Evolutionary conservation across 2,797 vertebrate species (phyloP), one percentile per base, ranked within the genome.

Genomic region (Brachymystax lenok): DNA sequence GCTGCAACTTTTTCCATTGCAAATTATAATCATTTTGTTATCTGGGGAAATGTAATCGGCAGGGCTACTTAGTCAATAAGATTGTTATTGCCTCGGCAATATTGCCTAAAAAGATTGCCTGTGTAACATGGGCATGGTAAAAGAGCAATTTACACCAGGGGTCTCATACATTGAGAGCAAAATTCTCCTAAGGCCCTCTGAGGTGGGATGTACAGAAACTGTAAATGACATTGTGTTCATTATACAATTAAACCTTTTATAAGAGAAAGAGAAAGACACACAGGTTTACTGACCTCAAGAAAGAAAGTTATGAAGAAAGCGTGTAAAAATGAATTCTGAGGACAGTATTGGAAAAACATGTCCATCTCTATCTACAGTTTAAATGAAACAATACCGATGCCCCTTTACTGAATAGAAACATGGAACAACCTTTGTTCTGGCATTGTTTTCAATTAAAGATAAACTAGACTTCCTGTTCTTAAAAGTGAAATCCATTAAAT

Each of bases 301-400:
- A 46, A 24, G 2, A 63, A 63, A 56, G 66, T 56, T 75, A 21
- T 70, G n/a, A 12, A 54, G 56, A 76, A 28, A 76, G 33, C 16
- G n/a, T 76, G n/a, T 33, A n/a, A 54, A 52, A 50, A 7, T 76
- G 52, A 50, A 76, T 40, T 50, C 30, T 46, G 56, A 76, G 69
- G 5, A 35, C 19, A 70, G 54, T 69, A 33, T 19, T 52, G 59
- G 35, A n/a, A 16, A 56, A n/a, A 56, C 14, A 21, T 59, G 28
- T 75, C 66, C 28, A 69, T 69, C 46, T 6, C 17, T 51, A 61
- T 77, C 69, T 50, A 19, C 13, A 24, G 56, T n/a, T 59, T 21
- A 5, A 59, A 19, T 56, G 17, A 56, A n/a, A 56, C 17, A 21
- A 19, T 59, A n/a, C n/a, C 7, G 21, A 24, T 64, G 61, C 8